Evolutionary conservation across 1,140 invertebrate genomes (phyloP).

Genomic region (Stenopsyche tienmushanensis): DNA sequence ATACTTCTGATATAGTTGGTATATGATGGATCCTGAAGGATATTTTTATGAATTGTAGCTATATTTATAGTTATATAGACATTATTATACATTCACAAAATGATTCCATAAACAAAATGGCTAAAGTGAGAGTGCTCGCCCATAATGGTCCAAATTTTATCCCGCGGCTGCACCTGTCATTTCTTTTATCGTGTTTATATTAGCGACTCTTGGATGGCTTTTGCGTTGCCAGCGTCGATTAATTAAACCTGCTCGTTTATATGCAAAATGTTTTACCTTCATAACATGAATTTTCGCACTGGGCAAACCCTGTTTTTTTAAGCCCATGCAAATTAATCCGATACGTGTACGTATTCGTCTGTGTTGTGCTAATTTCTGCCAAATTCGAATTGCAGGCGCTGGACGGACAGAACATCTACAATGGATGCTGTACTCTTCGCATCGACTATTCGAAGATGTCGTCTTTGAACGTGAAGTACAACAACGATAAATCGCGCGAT

Average conservation of each 20-base stretch:
- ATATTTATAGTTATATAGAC: too few species aligned
- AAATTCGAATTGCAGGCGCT: constrained; percentile 71
- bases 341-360: background rate
- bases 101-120: too few species aligned
- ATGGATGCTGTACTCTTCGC: constrained; percentile 97
- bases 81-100: too few species aligned
- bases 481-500: constrained; percentile 99
- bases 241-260: constrained; percentile 25
- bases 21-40: too few species aligned
- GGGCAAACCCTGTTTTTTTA: constrained; percentile 6
- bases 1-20: too few species aligned
- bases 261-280: constrained; percentile 21
- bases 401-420: constrained; percentile 99
- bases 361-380: background rate
- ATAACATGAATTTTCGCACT: background rate
- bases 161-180: constrained; percentile 20
- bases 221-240: constrained; percentile 21
- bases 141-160: too few species aligned
- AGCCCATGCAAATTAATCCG: constrained; percentile 17
- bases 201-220: constrained; percentile 15
- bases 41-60: too few species aligned
- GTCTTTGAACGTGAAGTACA: constrained; percentile 97
- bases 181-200: constrained; percentile 20
- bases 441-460: constrained; percentile 99
- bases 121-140: too few species aligned